Percentiles rank a stretch among this genome's conserved stretches.
Evolutionary conservation across 1,140 invertebrate genomes (phyloP).

Genomic region (Whitmania pigra): DNA sequence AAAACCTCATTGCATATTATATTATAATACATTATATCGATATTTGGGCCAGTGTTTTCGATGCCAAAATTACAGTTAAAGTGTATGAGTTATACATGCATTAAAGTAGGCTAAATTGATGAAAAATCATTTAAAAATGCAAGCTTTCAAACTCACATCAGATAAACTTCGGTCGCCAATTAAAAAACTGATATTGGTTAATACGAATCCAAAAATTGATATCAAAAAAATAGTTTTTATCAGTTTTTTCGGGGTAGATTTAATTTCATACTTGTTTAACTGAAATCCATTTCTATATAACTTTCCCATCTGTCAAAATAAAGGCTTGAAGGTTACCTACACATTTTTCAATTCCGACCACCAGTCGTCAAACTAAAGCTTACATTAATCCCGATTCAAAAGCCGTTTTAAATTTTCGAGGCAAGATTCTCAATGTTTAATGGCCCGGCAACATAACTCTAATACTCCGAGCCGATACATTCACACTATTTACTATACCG

Average conservation of each 20-base stretch:
- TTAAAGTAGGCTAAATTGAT: neutral
- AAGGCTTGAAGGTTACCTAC: neutral
- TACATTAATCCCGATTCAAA: neutral
- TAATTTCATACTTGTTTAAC: constrained; percentile 9
- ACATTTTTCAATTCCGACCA: neutral
- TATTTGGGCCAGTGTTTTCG: neutral
- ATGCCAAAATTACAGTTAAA: neutral
- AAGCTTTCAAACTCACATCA: neutral
- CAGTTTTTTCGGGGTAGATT: neutral
- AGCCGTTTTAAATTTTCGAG: too few species aligned
- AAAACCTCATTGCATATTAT: too few species aligned
- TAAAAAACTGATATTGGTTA: constrained; percentile 12
- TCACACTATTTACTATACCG: too few species aligned
- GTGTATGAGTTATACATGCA: neutral
- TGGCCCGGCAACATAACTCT: too few species aligned
- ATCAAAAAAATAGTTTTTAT: constrained; percentile 10
- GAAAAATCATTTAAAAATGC: neutral
- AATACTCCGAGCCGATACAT: too few species aligned
- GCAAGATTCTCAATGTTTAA: too few species aligned
- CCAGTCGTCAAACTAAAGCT: neutral
- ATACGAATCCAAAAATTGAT: constrained; percentile 1
- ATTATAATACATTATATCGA: neutral
- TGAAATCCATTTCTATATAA: too few species aligned
- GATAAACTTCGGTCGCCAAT: neutral
- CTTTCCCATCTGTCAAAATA: neutral